These are phyloP conservation scores for Piprites chloris DNA, from an alignment of 2,113 vertebrate genomes.

Conservation along the genomic window DNA sequence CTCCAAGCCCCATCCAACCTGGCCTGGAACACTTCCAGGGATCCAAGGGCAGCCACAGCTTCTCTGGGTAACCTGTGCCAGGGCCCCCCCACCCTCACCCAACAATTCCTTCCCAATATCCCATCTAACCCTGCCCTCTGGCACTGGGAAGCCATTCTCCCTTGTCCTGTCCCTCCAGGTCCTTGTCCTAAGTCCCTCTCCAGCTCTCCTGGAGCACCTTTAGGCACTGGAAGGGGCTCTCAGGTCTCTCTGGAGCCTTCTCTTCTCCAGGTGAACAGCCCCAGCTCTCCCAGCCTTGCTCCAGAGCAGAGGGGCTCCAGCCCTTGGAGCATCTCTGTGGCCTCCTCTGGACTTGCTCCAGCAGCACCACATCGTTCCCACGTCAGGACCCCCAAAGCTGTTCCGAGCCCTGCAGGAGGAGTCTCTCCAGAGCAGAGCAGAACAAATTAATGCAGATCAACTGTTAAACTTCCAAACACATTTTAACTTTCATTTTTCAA, in stretches of 20 bases:
- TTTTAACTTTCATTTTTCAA: neutral
- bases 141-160: neutral
- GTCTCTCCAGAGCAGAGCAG: neutral
- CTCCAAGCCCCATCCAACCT: neutral
- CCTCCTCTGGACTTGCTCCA: neutral
- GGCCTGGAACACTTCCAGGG: neutral
- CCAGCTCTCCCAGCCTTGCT: neutral
- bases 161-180: neutral
- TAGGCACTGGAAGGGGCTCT: rapidly evolving
- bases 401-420: neutral
- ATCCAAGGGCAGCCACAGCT: neutral
- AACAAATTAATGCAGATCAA: neutral
- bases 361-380: neutral
- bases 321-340: neutral
- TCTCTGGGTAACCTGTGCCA: neutral
- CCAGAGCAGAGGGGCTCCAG: neutral
- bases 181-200: neutral
- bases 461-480: neutral
- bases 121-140: rapidly evolving
- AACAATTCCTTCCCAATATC: neutral
- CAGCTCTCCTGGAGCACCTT: neutral
- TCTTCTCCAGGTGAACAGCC: neutral
- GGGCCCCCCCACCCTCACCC: neutral
- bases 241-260: neutral
- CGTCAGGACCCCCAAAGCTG: neutral